These are phyloP conservation scores for Ptychoptera contaminata DNA, from an alignment of 2,888 invertebrate genomes.

Conservation along the genomic window DNA sequence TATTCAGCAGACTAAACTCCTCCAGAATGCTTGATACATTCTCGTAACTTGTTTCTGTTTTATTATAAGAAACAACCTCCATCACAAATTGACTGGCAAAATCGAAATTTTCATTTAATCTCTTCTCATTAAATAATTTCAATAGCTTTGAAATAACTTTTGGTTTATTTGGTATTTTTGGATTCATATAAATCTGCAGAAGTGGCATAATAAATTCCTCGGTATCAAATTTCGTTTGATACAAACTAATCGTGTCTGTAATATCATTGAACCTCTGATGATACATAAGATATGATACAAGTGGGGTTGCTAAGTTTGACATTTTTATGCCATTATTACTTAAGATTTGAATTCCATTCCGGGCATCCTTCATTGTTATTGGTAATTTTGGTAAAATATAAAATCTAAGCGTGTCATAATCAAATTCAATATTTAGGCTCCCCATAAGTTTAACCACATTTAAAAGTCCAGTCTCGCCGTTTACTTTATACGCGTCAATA, in stretches of 20 bases:
- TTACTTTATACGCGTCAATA: conserved; percentile 30
- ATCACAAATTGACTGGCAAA: conserved; percentile 41
- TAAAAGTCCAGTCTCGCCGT: conserved; percentile 38
- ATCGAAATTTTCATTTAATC: conserved; percentile 33
- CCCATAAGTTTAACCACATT: conserved; percentile 37
- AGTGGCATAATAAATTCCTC: conserved; percentile 34
- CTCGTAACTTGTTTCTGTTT: conserved; percentile 27
- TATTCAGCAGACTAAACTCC: conserved; percentile 23
- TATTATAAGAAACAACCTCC: conserved; percentile 32
- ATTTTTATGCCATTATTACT: conserved; percentile 19
- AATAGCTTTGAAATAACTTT: conserved; percentile 34
- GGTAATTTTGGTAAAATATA: conserved; percentile 36
- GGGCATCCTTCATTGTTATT: conserved; percentile 19
- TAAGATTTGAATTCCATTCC: conserved; percentile 18
- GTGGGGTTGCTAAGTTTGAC: conserved; percentile 17
- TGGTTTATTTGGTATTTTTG: conserved; percentile 31
- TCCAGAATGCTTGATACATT: conserved; percentile 31
- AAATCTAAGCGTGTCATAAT: conserved; percentile 38
- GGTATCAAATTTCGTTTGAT: conserved; percentile 36
- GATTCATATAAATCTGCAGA: conserved; percentile 28
- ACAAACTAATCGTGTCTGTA: conserved; percentile 16
- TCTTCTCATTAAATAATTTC: conserved; percentile 32
- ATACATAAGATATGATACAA: conserved; percentile 20
- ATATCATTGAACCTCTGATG: conserved; percentile 18
- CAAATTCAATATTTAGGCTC: conserved; percentile 33